Evolutionary conservation across 2,113 vertebrate species (phyloP).

Genomic region (Tychaedon coryphoeus): DNA sequence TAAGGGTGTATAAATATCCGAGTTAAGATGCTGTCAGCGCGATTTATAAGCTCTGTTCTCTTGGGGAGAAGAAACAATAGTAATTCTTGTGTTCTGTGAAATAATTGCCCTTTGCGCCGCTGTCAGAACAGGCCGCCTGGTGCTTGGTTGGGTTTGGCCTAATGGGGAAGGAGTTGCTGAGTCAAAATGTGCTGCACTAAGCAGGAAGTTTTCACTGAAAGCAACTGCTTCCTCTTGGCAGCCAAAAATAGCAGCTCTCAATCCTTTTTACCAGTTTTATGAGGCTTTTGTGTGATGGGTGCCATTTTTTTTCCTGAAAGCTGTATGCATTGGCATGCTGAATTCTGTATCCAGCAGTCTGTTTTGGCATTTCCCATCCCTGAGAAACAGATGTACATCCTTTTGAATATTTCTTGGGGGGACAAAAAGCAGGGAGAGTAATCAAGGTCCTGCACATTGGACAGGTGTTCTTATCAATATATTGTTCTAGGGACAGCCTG

Average conservation of each 20-base stretch:
- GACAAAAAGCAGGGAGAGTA: background rate
- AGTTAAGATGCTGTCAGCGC: background rate
- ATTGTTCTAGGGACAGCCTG: background rate
- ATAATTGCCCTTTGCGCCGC: background rate
- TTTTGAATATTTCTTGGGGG: background rate
- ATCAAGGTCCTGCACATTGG: accelerated
- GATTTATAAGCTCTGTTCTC: background rate
- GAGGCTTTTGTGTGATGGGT: accelerated
- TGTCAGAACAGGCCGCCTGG: background rate
- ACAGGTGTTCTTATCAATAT: accelerated
- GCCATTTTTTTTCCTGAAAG: background rate
- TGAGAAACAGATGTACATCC: accelerated
- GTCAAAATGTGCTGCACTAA: background rate
- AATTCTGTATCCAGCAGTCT: background rate
- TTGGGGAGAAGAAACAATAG: background rate
- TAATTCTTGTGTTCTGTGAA: background rate
- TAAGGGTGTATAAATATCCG: accelerated
- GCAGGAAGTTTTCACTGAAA: background rate
- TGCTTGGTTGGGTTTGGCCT: background rate
- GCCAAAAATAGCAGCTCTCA: background rate
- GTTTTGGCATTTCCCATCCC: background rate
- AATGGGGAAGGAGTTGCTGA: background rate
- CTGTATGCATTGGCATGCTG: accelerated
- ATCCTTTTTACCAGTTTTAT: background rate
- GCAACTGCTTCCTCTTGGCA: background rate